Conservation (phyloP, 2,797 vertebrate genomes). For the Potorous gilbertii region DNA sequence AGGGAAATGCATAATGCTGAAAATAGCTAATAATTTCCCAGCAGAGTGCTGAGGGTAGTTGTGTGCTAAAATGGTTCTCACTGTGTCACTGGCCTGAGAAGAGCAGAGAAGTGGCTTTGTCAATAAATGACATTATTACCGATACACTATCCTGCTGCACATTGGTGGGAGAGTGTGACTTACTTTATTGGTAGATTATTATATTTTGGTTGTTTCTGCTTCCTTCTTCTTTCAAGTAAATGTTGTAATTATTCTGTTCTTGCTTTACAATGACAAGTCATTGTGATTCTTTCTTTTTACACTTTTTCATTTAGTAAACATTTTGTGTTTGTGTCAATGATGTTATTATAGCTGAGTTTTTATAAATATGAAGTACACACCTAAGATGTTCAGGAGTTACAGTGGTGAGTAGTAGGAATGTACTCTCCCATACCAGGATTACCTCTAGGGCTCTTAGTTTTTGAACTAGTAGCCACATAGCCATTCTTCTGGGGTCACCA, state of each 20-base stretch:
- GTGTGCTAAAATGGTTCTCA: not conserved
- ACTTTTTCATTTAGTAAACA: not conserved
- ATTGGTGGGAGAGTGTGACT: not conserved
- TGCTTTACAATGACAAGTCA: not conserved
- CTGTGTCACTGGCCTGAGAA: not conserved
- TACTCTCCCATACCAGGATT: not conserved
- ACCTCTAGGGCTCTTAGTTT: not conserved
- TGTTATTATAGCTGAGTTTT: not conserved
- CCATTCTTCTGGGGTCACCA: not conserved
- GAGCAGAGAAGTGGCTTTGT: not conserved
- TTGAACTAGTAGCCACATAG: not conserved
- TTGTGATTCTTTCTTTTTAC: not conserved
- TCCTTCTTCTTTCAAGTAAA: not conserved
- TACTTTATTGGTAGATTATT: not conserved
- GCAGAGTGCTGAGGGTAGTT: not conserved
- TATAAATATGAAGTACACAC: not conserved
- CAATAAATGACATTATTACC: not conserved
- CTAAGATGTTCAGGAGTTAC: not conserved
- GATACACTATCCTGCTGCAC: not conserved
- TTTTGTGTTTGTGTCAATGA: not conserved
- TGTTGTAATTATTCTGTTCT: not conserved
- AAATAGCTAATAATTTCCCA: not conserved
- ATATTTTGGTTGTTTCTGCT: not conserved
- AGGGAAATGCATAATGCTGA: not conserved
- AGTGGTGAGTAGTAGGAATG: not conserved